Evolutionary conservation across 2,113 vertebrate genomes (phyloP), one percentile per base, ranked within the genome.

Genomic region (Terrapene triunguis): DNA sequence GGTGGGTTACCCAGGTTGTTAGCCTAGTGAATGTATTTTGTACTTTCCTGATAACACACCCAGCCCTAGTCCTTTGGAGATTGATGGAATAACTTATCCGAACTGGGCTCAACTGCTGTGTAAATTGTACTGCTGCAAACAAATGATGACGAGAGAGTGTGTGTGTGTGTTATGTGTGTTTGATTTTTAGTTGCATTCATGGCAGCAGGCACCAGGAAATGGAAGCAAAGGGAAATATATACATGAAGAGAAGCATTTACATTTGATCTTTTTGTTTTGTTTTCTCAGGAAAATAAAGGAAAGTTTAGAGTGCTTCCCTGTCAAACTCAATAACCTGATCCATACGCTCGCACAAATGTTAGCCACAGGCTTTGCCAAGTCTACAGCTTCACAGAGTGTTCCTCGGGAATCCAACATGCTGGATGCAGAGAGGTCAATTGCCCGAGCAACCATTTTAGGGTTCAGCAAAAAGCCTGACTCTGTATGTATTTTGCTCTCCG

Each of bases 251-350:
- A 42, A n/a, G 6, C 6, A 4, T 82, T 32, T 92, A 42, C 35
- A 89, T 0, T 0, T 0, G 6, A 50, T 85, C 32, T 22, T 90
- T 51, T 78, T 92, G 84, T 81, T 84, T 44, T 96, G 14, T 95
- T 87, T 86, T 74, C 89, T 74, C 95, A 99, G 99, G 98, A 99
- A 99, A 97, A 99, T 99, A 96, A 99, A 99, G 93, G 99, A 99
- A 93, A 99, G 99, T 95, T 98, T 99, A 96, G 98, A 98, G 89
- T 99, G 98, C 76, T 98, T 99, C n/a, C 98, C 99, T 21, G 99
- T 99, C n/a, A 99, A 99, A 88, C 88, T 99, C 83, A 99, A 99
- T 96, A 99, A 99, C 96, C 87, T 99, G 90, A 98, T 99, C 79
- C 99, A 99, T 93, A 97, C 80, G 0, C 98, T 99, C 2, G 99